A percentile compares a stretch with the other conserved stretches of the same genome.
These are phyloP conservation scores for Catharus fuscescens DNA, from an alignment of 2,113 vertebrate species.

Conservation along the genomic window DNA sequence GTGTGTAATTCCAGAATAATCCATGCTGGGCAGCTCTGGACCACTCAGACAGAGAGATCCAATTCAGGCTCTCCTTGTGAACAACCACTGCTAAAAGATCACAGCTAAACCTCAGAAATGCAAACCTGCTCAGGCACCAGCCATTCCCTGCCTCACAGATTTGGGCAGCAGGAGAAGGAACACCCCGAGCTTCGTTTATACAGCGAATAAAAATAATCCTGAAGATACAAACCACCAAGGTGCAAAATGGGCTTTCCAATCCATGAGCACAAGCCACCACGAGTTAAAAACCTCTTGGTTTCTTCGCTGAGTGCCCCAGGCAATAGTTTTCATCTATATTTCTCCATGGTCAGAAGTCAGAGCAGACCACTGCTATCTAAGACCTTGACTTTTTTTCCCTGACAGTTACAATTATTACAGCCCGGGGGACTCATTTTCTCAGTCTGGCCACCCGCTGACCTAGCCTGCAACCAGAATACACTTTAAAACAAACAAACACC, in stretches of 20 bases:
- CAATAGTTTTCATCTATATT: slow-evolving; percentile 66
- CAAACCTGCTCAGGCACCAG: neutral
- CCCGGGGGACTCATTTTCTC: slow-evolving; percentile 78
- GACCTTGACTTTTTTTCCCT: slow-evolving; percentile 76
- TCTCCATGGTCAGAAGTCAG: slow-evolving; percentile 72
- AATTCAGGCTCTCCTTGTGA: neutral
- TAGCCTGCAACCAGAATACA: slow-evolving; percentile 65
- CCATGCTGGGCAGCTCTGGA: neutral
- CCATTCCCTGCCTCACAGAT: neutral
- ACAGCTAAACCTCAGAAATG: neutral
- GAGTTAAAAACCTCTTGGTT: slow-evolving; percentile 62
- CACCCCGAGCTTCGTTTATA: neutral
- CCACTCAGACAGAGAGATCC: neutral
- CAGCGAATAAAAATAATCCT: slow-evolving; percentile 19
- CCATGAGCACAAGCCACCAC: neutral
- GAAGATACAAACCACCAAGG: slow-evolving; percentile 44
- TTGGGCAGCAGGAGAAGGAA: neutral
- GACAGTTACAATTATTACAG: slow-evolving; percentile 77
- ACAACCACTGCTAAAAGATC: neutral
- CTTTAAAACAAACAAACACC: slow-evolving; percentile 63
- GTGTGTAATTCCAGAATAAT: neutral
- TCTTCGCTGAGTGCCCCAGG: slow-evolving; percentile 26
- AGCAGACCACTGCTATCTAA: slow-evolving; percentile 62
- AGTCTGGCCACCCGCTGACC: slow-evolving; percentile 71
- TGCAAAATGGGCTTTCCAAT: slow-evolving; percentile 35